Base-by-base conservation (phyloP, 2,113 vertebrate genomes). In the Pavo muticus region DNA sequence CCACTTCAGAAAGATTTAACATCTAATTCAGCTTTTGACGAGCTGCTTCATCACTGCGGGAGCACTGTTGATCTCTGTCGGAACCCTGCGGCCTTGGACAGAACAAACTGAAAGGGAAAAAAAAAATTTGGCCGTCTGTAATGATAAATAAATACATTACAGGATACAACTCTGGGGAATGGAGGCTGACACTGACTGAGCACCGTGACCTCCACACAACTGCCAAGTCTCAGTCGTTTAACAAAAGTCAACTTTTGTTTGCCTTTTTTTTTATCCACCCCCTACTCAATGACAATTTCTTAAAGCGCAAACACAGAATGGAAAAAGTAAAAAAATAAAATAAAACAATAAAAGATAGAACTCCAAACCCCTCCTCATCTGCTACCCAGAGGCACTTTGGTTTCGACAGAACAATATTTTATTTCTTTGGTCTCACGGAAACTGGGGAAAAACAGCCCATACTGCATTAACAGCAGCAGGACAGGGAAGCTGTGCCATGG, bases 1-100 rank as follows among this genome's bases (percentile, higher is more conserved):
- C 97, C 93, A 97, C 97, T 98, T 98, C 98, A 98, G 95, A 97
- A 98, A 98, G 98, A 98, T 98, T 98, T 98, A 98, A 98, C 98
- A 98, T 98, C 98, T 98, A 98, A 98, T 98, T 98, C 98, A 97
- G 97, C 94, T 97, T 98, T 98, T 98, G 98, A 98, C 81, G 97
- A 98, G 97, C 96, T 92, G 97, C 96, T 98, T 97, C 97, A 98
- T 98, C 98, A 98, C 97, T 82, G 97, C 91, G 74, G 97, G 97
- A 97, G 96, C 91, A 95, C 95, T 95, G 97, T 97, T 98, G 98
- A 98, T 98, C 98, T 98, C 98, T 98, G 98, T 98, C 92, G 88
- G 97, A 98, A 97, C 97, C 97, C 97, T 54, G 95, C 40, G 97
- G 98, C 98, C 98, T 98, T 98, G 98, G 97, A 96, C 96, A 97